Evolutionary conservation across 1,140 invertebrate species (phyloP).

Genomic region (Papilio helenus): DNA sequence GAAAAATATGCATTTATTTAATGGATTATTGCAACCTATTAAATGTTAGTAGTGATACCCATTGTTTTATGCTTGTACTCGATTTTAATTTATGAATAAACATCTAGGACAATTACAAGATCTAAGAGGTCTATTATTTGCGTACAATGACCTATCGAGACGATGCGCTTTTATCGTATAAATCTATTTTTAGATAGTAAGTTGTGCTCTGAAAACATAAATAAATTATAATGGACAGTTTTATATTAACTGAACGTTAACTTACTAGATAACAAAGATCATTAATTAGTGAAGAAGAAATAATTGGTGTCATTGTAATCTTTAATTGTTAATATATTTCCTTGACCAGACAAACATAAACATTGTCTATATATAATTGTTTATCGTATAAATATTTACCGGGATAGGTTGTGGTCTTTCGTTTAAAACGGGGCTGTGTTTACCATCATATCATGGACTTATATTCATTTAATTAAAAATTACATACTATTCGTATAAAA

Average conservation of each 20-base stretch:
- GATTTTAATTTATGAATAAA: neutral
- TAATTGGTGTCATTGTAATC: slow-evolving; percentile 2
- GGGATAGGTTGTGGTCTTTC: neutral
- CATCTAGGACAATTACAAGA: neutral
- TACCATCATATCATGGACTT: neutral
- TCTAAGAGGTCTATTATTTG: slow-evolving; percentile 8
- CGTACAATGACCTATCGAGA: neutral
- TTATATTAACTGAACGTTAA: neutral
- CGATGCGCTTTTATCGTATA: neutral
- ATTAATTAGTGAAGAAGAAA: neutral
- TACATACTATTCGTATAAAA: neutral
- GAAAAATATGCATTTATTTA: neutral
- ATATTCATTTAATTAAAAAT: neutral
- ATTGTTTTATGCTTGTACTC: neutral
- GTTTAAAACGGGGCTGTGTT: neutral
- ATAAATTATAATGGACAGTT: neutral
- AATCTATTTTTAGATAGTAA: neutral
- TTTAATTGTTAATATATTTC: neutral
- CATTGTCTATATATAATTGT: neutral
- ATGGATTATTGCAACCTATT: neutral
- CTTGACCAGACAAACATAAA: neutral
- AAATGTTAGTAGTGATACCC: neutral
- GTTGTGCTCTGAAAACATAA: slow-evolving; percentile 3
- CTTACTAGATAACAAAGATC: neutral
- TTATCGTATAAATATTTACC: neutral